Base-by-base conservation (phyloP, 2,888 invertebrate genomes). In the Stenoptilia bipunctidactyla region DNA sequence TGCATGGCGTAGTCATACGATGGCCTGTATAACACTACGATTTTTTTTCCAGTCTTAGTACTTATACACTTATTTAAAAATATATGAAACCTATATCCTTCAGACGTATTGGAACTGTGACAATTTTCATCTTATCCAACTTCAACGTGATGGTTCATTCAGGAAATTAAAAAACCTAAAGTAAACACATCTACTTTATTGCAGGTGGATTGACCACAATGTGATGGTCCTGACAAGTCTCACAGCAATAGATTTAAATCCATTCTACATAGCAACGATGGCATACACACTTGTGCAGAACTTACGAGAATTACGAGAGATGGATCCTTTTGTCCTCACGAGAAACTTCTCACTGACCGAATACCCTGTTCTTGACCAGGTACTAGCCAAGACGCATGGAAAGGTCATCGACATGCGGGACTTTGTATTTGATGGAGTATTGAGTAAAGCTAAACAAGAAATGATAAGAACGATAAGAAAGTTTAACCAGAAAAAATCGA, bases 141-240 rank as follows among this genome's bases (percentile, higher is more conserved):
- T n/a, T n/a, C n/a, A n/a, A n/a, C n/a, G n/a, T n/a, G n/a, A n/a
- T n/a, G n/a, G n/a, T n/a, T n/a, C n/a, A n/a, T n/a, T n/a, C n/a
- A 20, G 20, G 8, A 3, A 20, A 20, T 20, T 5, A 20, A 20
- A 20, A 20, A 20, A 20, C 4, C 20, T 20, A 20, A 5, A 8
- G 20, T 8, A 20, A 20, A 20, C 20, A 8, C 3, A 20, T 5
- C 20, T 20, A 5, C 20, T 20, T 8, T 20, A 5, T 20, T 58
- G 34, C 56, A 80, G 79, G 1, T 80, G 79, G 79, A 49, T 79
- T 10, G 20, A 49, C 1, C 43, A 59, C 12, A 77, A 73, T 40
- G 44, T 69, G 6, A 46, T 45, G 5, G 27, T 56, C 13, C 15
- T 75, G 10, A 43, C 45, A 0, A 44, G 42, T 5, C 45, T 76